These are phyloP conservation scores for Diachrysia chrysitis DNA, from an alignment of 2,888 invertebrate genomes.

Conservation along the genomic window DNA sequence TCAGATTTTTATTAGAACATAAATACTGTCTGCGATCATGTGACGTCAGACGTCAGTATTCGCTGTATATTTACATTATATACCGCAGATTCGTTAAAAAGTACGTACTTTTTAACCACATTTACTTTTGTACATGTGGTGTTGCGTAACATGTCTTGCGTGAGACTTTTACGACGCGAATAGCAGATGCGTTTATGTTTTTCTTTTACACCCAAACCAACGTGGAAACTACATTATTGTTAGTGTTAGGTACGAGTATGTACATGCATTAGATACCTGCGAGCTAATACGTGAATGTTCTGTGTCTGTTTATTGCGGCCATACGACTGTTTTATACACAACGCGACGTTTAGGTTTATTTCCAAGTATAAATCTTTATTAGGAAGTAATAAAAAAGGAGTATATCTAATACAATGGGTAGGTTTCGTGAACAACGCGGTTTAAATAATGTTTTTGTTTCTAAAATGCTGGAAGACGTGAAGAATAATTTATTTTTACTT, in stretches of 20 bases:
- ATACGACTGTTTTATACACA: slow-evolving; percentile 23
- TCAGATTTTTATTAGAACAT: neutral
- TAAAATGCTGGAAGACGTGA: neutral
- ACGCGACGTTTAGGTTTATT: slow-evolving; percentile 31
- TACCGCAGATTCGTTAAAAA: too few relatives aligned
- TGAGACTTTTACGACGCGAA: neutral
- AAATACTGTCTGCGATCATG: slow-evolving; percentile 1
- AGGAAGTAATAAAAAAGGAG: slow-evolving; percentile 31
- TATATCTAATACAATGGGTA: slow-evolving; percentile 1
- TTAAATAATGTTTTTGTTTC: neutral
- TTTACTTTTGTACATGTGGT: neutral
- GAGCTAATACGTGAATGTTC: slow-evolving; percentile 1
- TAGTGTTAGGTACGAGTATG: neutral
- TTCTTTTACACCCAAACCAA: neutral
- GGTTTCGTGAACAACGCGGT: neutral
- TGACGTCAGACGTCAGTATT: neutral
- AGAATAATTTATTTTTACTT: slow-evolving; percentile 3
- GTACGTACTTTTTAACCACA: too few relatives aligned
- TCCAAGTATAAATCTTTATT: slow-evolving; percentile 39
- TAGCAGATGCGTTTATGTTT: slow-evolving; percentile 7
- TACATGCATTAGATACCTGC: neutral
- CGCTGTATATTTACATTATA: neutral
- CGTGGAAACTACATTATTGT: slow-evolving; percentile 18
- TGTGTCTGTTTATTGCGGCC: slow-evolving; percentile 25
- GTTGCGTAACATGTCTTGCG: neutral